Base-by-base conservation (phyloP, 2,113 vertebrate genomes). In the Atlantisia rogersi region DNA sequence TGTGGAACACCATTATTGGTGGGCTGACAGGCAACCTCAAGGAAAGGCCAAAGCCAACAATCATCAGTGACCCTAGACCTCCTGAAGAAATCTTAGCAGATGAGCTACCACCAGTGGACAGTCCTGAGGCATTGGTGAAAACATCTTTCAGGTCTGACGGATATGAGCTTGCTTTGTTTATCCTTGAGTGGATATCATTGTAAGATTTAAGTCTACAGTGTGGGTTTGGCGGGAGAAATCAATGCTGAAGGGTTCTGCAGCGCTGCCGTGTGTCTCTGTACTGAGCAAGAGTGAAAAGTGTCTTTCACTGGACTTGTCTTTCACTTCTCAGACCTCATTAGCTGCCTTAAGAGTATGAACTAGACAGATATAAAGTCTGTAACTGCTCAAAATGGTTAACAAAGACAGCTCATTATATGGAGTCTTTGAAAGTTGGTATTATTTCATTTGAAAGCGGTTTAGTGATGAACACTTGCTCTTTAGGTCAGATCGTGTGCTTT, bases 1-100 rank as follows among this genome's bases (percentile, higher is more conserved):
- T 99, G 85, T 99, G 99, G 99, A 99, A 98, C 75, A 98, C 98
- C 82, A 98, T 99, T 94, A 99, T 99, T 0, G 97, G 98, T 12
- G 99, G 98, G 28, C 98, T 99, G 94, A 98, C 98, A 0, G 98
- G 98, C 64, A 99, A 98, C 89, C 97, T 98, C 88, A 98, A 98
- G 82, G 98, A 97, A 89, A 99, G 98, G 91, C 97, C 98, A 78
- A 98, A 98, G 84, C 96, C 97, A 0, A 98, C 96, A 12, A 98
- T 98, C 56, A 82, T 98, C 63, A 98, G 94, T 17, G 99, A 99
- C 96, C 97, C 98, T 1, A 98, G 98, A 18, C 98, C 98, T 70
- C 98, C 98, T 18, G 99, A 99, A 91, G 99, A 99, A 98, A 99
- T 99, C 84, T 97, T 99, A 95, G 99, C 99, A 1, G 99, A 99